Base-by-base conservation (phyloP, 2,797 vertebrate species). In the Dallia pectoralis region DNA sequence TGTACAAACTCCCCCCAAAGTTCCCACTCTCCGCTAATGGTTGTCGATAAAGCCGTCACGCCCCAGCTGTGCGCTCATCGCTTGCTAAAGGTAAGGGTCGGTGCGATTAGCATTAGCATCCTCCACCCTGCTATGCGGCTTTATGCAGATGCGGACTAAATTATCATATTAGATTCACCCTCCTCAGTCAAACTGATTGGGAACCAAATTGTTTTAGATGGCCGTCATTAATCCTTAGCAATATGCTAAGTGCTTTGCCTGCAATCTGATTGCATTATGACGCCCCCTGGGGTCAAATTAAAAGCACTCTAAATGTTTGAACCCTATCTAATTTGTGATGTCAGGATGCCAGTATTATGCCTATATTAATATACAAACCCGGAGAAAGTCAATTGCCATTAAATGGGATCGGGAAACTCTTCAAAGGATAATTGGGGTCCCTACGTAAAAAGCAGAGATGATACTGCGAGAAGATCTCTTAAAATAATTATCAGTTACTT, bases 121-220 rank as follows among this genome's bases (percentile, higher is more conserved):
- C 92, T 90, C 95, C 93, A 96, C 94, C 96, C 96, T 86, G 96
- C 97, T 95, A 97, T 90, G 96, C 93, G 22, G 81, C 95, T 86
- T 95, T 94, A 91, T 93, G 94, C 93, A 95, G 94, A 94, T 93
- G 92, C 91, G 94, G 96, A n/a, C 97, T 94, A 95, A 96, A 99
- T 99, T 98, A 99, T 97, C 96, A 99, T 97, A 98, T 98, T 98
- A 98, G 96, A 96, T 97, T 97, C 96, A 96, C 96, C 96, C 96
- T 97, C 95, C 96, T 96, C 95, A 95, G 95, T 96, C 97, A 96
- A 96, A 98, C 94, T 97, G 95, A 98, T 97, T 96, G 96, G 95
- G 95, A 96, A 96, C 94, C 95, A 98, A 99, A 99, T 99, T 97
- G 96, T 99, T 99, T 98, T 95, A 92, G 93, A 98, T 96, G 94